These are phyloP conservation scores for Maniola hyperantus DNA, from an alignment of 2,888 invertebrate species.

Conservation along the genomic window DNA sequence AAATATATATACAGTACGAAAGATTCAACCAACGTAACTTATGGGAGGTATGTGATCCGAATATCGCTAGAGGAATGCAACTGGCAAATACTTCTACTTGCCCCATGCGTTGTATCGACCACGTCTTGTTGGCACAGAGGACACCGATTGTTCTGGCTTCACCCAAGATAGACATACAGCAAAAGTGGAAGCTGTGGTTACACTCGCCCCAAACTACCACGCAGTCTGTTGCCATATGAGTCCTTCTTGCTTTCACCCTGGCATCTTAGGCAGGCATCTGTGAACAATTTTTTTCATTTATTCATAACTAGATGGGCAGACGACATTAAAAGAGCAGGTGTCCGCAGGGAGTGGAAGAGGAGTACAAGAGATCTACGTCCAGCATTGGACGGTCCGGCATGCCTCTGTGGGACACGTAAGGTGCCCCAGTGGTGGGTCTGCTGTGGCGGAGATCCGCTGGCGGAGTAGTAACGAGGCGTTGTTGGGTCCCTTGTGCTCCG, in stretches of 20 bases:
- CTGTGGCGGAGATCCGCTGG: too few relatives aligned
- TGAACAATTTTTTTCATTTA: conserved; percentile 13
- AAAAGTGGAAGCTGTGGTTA: conserved; percentile 99
- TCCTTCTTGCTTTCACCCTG: conserved; percentile 96
- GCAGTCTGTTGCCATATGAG: conserved; percentile 94
- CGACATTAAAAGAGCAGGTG: too few relatives aligned
- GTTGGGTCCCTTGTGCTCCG: too few relatives aligned
- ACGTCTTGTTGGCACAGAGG: conserved; percentile 99
- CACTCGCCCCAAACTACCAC: conserved; percentile 99
- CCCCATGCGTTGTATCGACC: conserved; percentile 99
- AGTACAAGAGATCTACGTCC: too few relatives aligned
- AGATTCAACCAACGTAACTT: neutral
- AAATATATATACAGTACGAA: neutral
- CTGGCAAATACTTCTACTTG: conserved; percentile 83
- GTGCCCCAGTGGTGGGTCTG: too few relatives aligned
- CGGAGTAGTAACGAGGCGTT: too few relatives aligned
- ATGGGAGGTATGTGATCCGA: neutral
- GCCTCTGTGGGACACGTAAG: too few relatives aligned
- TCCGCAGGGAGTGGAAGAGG: too few relatives aligned
- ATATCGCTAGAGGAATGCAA: neutral
- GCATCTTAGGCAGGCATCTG: conserved; percentile 98
- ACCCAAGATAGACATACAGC: conserved; percentile 99
- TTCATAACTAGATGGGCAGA: neutral
- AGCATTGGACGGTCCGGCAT: too few relatives aligned
- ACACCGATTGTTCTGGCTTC: conserved; percentile 97